These are phyloP conservation scores for Laticauda laticaudata DNA, from an alignment of 2,113 vertebrate species.

Conservation along the genomic window DNA sequence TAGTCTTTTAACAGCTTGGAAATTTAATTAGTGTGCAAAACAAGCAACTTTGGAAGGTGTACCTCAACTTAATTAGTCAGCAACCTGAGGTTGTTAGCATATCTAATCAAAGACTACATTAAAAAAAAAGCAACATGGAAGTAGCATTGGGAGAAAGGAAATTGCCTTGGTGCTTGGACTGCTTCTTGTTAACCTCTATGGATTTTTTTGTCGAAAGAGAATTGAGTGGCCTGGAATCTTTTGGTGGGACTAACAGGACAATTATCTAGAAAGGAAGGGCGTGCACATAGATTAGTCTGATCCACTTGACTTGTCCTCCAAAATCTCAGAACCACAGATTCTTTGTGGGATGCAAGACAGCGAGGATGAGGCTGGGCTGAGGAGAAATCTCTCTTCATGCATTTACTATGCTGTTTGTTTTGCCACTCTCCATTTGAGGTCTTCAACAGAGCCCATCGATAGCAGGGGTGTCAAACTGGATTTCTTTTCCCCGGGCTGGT, in stretches of 20 bases:
- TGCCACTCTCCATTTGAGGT: too few species aligned
- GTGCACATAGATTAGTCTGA: background rate
- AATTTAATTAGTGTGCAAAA: conserved; percentile 66
- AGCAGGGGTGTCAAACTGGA: too few species aligned
- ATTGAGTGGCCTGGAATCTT: background rate
- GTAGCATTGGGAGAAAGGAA: conserved; percentile 49
- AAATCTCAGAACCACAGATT: background rate
- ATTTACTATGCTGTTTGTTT: background rate
- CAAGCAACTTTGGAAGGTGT: conserved; percentile 54
- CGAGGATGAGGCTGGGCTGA: background rate
- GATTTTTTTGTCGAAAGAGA: background rate
- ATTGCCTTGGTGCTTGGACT: conserved; percentile 42
- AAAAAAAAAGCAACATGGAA: conserved; percentile 41
- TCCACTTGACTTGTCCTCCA: background rate
- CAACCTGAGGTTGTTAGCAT: conserved; percentile 66
- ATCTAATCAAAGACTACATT: conserved; percentile 50
- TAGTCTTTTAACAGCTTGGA: conserved; percentile 65
- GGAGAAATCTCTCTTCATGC: background rate
- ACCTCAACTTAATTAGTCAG: conserved; percentile 72
- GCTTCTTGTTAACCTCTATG: conserved; percentile 36
- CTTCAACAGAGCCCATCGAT: background rate
- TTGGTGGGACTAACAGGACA: background rate
- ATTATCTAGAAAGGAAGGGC: background rate
- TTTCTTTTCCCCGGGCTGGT: too few species aligned
- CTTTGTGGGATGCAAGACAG: background rate